A percentile compares a stretch with the other conserved stretches of the same genome.
phyloP scores from a whole-genome alignment of 2,797 vertebrate species.

The Aplochiton taeniatus region DNA sequence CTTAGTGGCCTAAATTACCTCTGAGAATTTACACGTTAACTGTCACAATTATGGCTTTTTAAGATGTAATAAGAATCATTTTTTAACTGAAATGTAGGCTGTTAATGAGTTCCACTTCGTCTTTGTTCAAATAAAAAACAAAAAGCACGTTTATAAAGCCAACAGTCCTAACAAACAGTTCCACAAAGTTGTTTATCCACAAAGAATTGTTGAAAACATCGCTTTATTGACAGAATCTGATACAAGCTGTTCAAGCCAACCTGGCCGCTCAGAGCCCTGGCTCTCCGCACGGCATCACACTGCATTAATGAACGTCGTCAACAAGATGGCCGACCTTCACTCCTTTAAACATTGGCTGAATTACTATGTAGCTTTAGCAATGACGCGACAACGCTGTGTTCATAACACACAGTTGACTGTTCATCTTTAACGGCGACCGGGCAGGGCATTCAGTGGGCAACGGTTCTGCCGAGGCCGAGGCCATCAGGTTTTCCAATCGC shows the following conservation, averaged over 20 bases:
- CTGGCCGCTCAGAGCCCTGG: not conserved
- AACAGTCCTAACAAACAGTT: not conserved
- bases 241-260: constrained; percentile 1
- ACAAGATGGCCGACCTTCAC: constrained; percentile 1
- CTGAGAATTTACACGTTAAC: not conserved
- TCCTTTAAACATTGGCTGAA: constrained; percentile 3
- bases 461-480: too few species aligned
- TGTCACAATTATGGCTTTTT: not conserved
- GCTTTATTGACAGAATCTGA: constrained; percentile 22
- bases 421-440: not conserved
- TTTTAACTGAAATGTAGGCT: too few species aligned
- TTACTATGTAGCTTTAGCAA: constrained; percentile 9
- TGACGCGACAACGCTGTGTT: constrained; percentile 6
- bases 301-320: constrained; percentile 7
- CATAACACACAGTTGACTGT: constrained; percentile 6
- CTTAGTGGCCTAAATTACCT: too few species aligned
- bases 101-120: too few species aligned
- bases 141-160: not conserved
- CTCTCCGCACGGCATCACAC: not conserved
- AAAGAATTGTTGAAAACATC: constrained; percentile 17
- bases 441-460: too few species aligned
- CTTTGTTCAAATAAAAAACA: not conserved
- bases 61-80: not conserved
- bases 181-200: constrained; percentile 5
- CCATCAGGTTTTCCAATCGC: too few species aligned